These are phyloP conservation scores for Holacanthella duospinosa DNA, from an alignment of 2,888 invertebrate genomes.

Conservation along the genomic window DNA sequence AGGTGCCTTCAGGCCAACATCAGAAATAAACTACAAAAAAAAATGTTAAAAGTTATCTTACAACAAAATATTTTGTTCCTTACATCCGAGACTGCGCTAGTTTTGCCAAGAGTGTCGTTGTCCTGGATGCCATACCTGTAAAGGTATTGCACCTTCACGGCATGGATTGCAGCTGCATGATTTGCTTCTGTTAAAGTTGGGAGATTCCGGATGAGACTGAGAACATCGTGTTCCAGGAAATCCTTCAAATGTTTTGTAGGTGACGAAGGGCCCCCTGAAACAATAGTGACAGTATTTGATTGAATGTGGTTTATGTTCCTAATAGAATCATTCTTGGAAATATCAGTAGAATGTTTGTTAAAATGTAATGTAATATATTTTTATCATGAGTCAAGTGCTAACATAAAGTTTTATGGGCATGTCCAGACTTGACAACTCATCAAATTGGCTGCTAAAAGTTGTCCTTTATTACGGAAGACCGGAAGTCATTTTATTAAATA, in stretches of 20 bases:
- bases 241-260: conserved; percentile 35
- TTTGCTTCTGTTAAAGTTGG: conserved; percentile 37
- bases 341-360: no score
- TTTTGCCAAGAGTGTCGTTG: conserved; percentile 36
- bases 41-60: no score
- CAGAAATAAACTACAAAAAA: conserved; percentile 40
- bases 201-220: conserved; percentile 35
- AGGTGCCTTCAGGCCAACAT: conserved; percentile 40
- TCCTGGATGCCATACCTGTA: conserved; percentile 34
- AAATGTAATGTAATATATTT: no score
- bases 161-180: conserved; percentile 37
- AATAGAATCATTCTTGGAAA: no score
- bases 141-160: conserved; percentile 36
- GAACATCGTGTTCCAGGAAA: conserved; percentile 37
- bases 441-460: no score
- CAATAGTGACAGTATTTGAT: not conserved
- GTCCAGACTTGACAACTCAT: no score
- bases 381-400: no score
- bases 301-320: no score
- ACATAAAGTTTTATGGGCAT: no score
- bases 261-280: conserved; percentile 26
- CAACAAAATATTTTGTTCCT: no score
- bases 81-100: conserved; percentile 37
- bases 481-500: no score
- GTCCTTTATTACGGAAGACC: no score